Evolutionary conservation across 2,113 vertebrate genomes (phyloP).

Genomic region (Gnathonemus longibarbis): DNA sequence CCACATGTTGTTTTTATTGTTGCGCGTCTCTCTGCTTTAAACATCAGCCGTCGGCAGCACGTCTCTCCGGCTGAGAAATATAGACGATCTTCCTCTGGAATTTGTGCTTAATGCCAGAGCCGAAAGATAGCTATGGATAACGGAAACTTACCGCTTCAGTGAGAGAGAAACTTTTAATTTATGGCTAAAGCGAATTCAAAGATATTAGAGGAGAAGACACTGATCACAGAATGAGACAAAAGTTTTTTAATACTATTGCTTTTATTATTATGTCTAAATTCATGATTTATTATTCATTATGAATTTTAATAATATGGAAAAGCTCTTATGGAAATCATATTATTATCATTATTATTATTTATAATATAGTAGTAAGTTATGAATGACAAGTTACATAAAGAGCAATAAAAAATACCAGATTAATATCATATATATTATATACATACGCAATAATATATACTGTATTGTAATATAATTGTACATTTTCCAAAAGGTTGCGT

Average conservation of each 20-base stretch:
- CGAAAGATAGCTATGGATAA: background rate
- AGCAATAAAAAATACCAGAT: conserved; percentile 1
- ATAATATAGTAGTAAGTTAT: background rate
- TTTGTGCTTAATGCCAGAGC: background rate
- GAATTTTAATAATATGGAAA: background rate
- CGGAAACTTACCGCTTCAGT: background rate
- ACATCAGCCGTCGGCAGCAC: background rate
- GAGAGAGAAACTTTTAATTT: background rate
- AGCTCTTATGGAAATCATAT: background rate
- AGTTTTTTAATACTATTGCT: background rate
- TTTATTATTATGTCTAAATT: background rate
- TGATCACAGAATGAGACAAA: background rate
- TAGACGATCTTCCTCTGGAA: background rate
- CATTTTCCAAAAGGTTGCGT: background rate
- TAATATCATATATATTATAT: background rate
- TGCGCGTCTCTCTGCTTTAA: background rate
- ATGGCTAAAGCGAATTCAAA: background rate
- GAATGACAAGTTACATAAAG: background rate
- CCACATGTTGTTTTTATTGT: background rate
- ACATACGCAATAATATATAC: background rate
- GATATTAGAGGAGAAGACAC: background rate
- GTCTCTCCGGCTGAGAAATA: background rate
- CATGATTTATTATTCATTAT: background rate
- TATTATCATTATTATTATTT: background rate
- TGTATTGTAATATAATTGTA: background rate